These are phyloP conservation scores for Pseudorectes ferrugineus DNA, from an alignment of 2,113 vertebrate species.

Conservation along the genomic window DNA sequence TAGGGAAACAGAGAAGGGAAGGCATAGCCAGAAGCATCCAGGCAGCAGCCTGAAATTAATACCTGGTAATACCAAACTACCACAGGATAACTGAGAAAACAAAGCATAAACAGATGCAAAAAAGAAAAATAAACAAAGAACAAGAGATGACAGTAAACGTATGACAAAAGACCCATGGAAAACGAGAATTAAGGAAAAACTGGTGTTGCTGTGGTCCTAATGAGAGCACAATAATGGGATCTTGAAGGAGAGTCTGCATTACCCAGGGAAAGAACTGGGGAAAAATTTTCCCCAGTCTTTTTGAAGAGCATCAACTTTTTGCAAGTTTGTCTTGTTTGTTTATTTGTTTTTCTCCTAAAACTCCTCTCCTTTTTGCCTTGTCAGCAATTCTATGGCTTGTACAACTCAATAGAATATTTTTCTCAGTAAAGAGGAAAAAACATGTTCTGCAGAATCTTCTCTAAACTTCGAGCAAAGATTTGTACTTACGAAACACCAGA, in stretches of 20 bases:
- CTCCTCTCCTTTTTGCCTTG: neutral
- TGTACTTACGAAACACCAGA: neutral
- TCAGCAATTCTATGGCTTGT: neutral
- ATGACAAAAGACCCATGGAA: neutral
- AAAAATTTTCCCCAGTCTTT: neutral
- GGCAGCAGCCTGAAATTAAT: neutral
- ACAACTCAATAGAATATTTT: neutral
- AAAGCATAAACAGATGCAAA: neutral
- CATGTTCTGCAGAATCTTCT: neutral
- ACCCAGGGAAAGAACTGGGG: neutral
- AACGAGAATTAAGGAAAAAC: neutral
- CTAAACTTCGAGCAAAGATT: neutral
- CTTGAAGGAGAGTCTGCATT: neutral
- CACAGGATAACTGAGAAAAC: neutral
- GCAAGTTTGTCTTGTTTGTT: neutral
- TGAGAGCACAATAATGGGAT: neutral
- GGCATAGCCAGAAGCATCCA: neutral
- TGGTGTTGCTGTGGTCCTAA: neutral
- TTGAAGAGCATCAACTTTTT: neutral
- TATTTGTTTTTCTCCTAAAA: neutral
- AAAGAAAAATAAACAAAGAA: neutral
- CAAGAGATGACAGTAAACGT: neutral
- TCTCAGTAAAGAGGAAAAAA: neutral
- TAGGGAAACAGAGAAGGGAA: neutral
- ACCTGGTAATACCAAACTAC: neutral